These are phyloP conservation scores for Laticauda laticaudata DNA, from an alignment of 2,113 vertebrate species.

Conservation along the genomic window DNA sequence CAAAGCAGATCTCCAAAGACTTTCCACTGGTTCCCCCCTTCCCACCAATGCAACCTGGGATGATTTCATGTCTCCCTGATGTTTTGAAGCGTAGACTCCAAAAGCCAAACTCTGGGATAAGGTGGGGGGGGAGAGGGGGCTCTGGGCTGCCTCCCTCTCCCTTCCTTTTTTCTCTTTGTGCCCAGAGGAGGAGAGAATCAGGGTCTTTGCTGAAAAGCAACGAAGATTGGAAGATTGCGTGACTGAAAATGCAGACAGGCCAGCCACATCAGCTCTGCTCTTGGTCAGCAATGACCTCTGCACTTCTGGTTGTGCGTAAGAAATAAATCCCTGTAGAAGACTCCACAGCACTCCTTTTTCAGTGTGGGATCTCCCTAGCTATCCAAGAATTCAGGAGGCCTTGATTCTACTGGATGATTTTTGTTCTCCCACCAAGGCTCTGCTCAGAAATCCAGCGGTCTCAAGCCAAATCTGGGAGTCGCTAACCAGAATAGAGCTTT, in stretches of 20 bases:
- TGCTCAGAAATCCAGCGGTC: neutral
- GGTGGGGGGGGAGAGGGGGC: too few relatives aligned
- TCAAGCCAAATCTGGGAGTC: neutral
- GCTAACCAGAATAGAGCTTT: neutral
- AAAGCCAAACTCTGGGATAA: too few relatives aligned
- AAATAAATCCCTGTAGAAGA: too few relatives aligned
- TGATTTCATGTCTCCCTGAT: neutral
- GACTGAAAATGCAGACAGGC: too few relatives aligned
- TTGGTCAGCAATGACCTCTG: too few relatives aligned
- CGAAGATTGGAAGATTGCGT: too few relatives aligned
- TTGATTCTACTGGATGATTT: neutral
- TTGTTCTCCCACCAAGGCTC: neutral
- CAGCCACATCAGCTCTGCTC: too few relatives aligned
- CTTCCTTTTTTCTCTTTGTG: neutral
- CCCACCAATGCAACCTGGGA: neutral
- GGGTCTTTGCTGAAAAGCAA: neutral
- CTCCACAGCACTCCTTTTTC: too few relatives aligned
- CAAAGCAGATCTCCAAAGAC: neutral
- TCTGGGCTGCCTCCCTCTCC: too few relatives aligned
- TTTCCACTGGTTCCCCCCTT: neutral
- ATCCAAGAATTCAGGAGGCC: too few relatives aligned
- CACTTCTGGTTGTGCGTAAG: too few relatives aligned
- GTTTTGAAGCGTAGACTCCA: neutral
- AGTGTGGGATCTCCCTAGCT: too few relatives aligned
- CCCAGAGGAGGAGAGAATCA: neutral